A percentile compares a stretch with the other conserved stretches of the same genome.
phyloP scores from a whole-genome alignment of 2,113 vertebrate genomes.

The Pituophis catenifer region DNA sequence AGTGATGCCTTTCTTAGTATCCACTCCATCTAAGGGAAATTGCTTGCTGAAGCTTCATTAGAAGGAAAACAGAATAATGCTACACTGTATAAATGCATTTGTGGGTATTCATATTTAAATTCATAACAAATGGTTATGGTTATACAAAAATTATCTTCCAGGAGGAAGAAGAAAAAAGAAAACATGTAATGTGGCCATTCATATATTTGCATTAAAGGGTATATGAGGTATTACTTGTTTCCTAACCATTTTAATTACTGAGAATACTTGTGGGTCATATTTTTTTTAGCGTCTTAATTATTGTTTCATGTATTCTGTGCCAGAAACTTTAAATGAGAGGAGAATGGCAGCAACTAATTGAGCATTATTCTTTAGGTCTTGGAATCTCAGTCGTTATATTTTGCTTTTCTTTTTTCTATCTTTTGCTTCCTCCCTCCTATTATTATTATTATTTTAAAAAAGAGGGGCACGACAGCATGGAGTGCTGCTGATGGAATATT shows the following conservation, averaged over 20 bases:
- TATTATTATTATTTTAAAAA: slow-evolving; percentile 58
- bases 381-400: slow-evolving; percentile 36
- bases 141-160: background rate
- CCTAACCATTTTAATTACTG: slow-evolving; percentile 1
- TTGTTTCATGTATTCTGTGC: slow-evolving; percentile 31
- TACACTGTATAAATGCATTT: background rate
- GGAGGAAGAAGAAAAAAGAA: background rate
- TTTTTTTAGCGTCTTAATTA: slow-evolving; percentile 17
- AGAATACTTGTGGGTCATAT: background rate
- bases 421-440: slow-evolving; percentile 36
- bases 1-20: background rate
- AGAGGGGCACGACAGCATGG: slow-evolving; percentile 54
- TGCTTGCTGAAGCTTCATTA: background rate
- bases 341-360: slow-evolving; percentile 27
- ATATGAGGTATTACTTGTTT: background rate
- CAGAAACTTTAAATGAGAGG: slow-evolving; percentile 12
- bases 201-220: background rate
- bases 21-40: background rate
- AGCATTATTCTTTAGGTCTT: slow-evolving; percentile 36
- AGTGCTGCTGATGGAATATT: slow-evolving; percentile 72
- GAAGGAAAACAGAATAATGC: background rate
- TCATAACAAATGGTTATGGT: background rate
- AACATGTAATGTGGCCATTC: background rate
- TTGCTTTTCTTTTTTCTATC: slow-evolving; percentile 22
- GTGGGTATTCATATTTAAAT: background rate